phyloP scores from a whole-genome alignment of 2,888 invertebrate species.

The Pachydiplax longipennis region DNA sequence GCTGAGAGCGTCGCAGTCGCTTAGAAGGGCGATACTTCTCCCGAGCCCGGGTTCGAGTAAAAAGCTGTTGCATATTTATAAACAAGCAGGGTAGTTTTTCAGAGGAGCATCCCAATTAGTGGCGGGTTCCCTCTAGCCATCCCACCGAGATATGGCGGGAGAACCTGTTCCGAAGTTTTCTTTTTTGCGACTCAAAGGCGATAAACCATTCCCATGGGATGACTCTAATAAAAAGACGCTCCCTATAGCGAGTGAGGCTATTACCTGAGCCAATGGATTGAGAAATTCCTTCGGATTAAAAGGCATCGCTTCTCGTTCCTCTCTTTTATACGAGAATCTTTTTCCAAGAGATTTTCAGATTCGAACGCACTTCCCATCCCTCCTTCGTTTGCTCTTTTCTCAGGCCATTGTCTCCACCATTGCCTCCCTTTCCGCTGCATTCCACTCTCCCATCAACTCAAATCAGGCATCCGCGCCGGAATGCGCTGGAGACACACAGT shows the following conservation, averaged over 20 bases:
- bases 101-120: neutral
- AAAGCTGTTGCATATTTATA: neutral
- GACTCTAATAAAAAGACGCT: neutral
- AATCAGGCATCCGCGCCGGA: too few relatives aligned
- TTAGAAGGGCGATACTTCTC: neutral
- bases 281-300: neutral
- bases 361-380: neutral
- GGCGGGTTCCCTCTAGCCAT: neutral
- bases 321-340: neutral
- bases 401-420: neutral
- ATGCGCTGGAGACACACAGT: too few relatives aligned
- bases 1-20: neutral
- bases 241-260: neutral
- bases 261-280: neutral
- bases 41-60: neutral
- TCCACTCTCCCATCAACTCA: too few relatives aligned
- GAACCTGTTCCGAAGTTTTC: neutral
- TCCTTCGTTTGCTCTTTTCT: neutral
- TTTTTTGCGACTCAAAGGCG: neutral
- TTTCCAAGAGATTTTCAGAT: neutral
- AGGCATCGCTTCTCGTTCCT: neutral
- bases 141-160: neutral
- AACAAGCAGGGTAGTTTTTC: neutral
- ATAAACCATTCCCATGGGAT: neutral
- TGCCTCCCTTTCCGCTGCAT: neutral